Evolutionary conservation across 2,113 vertebrate genomes (phyloP), one percentile per base, ranked within the genome.

Genomic region (Asarcornis scutulata): DNA sequence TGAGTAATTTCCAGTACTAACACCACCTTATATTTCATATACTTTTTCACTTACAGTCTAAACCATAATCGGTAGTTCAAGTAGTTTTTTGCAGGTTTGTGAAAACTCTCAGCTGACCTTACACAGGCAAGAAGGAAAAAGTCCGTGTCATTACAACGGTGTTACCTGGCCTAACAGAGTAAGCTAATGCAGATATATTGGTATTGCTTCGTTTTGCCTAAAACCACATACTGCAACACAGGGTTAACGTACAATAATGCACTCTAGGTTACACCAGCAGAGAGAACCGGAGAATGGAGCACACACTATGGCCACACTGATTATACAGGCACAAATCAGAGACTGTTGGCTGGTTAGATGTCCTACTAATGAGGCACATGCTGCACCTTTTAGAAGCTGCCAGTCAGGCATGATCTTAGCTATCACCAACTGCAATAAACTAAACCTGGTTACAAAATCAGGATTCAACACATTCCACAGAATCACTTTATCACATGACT

Each of bases 61-160:
- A 84, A 83, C 3, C 27, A 66, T 15, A 66, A 77, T 20, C 32
- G 55, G 8, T 46, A 73, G 72, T 77, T 73, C 36, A 78, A 53
- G 2, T 44, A 25, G 7, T 32, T 31, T 81, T 68, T 34, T 81
- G 26, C 60, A 90, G 12, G 50, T 67, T 67, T 86, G 59, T 78
- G 68, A 68, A 82, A 72, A 73, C 46, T 58, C 53, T 69, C 40
- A 67, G 34, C 18, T 62, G 50, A 83, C 21, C 29, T 46, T 32
- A 90, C 18, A 36, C 0, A 1, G 63, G 50, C 20, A 74, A 85
- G 26, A 74, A 26, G 12, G 14, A n/a, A 56, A 53, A 95, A 80
- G 20, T 1, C 4, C 20, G 25, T 3, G 22, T 40, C 0, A 1
- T 31, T 36, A 58, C 59, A 73, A 48, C 1, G 2, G 13, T 76